Evolutionary conservation across 2,888 invertebrate species (phyloP), one percentile per base, ranked within the genome.

Genomic region (Phlogophora meticulosa): DNA sequence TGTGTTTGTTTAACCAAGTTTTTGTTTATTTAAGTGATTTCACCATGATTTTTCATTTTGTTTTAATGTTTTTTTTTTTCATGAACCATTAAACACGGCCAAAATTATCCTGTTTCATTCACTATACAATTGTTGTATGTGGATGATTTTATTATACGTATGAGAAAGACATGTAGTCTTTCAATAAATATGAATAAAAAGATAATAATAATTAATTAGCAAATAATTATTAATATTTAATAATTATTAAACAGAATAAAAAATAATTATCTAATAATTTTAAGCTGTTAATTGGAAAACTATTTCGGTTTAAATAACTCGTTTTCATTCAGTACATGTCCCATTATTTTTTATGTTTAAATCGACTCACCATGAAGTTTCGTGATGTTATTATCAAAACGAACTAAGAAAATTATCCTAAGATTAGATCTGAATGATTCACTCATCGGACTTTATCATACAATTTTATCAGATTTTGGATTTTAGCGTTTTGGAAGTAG

Each of bases 301-400:
- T 17, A 22, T 36, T 68, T n/a, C 24, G 15, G 15, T 43, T 28
- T 17, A 2, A 10, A 40, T n/a, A 15, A 43, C 2, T 17, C 36
- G 15, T 10, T 51, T 68, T 1, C 0, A 13, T 40, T 72, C n/a
- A 72, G 15, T 36, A 36, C 11, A 9, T 9, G 15, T 59, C 11
- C 43, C 17, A 11, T 34, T 40, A 2, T 17, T 32, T 15, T 36
- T 67, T 71, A 43, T 28, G 17, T 9, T 43, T 61, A 10, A 38
- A 24, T 17, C n/a, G 7, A 51, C 17, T 51, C 42, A 71, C 9
- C 36, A 36, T 22, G 13, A 36, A 9, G 5, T 48, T 55, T 20
- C 9, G 17, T 49, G 20, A 42, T 40, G 40, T 72, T 72, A 72
- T 32, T 60, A 7, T 51, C 32, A 62, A 72, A 72, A 70, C 40